Evolutionary conservation across 2,888 invertebrate species (phyloP).

Genomic region (Strigamia crassipes): DNA sequence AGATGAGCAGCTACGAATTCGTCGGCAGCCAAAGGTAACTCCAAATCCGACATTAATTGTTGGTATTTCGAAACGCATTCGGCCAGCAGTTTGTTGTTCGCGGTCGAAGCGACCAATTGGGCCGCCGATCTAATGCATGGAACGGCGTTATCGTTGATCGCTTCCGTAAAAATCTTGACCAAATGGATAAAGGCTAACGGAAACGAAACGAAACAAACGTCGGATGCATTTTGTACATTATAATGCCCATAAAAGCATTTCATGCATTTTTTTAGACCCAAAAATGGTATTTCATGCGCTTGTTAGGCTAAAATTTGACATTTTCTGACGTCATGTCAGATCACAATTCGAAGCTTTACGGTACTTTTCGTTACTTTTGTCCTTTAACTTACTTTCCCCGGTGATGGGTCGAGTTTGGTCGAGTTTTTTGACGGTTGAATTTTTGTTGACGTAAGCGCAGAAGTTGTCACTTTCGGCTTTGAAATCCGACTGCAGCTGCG

Average conservation of each 20-base stretch:
- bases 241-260: too few species aligned
- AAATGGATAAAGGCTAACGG: background rate
- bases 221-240: too few species aligned
- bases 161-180: background rate
- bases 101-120: background rate
- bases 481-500: background rate
- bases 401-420: background rate
- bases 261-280: too few species aligned
- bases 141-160: background rate
- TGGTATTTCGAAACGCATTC: background rate
- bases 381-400: conserved; percentile 26
- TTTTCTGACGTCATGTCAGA: too few species aligned
- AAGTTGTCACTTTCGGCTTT: background rate
- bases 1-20: background rate
- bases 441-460: background rate
- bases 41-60: background rate
- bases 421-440: background rate
- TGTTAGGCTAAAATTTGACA: too few species aligned
- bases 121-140: background rate
- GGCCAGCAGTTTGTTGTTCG: background rate
- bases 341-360: too few species aligned
- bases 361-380: too few species aligned
- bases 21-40: background rate
- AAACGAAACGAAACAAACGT: too few species aligned
- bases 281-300: too few species aligned